phyloP scores from a whole-genome alignment of 2,797 vertebrate species.

The Lepus townsendii region DNA sequence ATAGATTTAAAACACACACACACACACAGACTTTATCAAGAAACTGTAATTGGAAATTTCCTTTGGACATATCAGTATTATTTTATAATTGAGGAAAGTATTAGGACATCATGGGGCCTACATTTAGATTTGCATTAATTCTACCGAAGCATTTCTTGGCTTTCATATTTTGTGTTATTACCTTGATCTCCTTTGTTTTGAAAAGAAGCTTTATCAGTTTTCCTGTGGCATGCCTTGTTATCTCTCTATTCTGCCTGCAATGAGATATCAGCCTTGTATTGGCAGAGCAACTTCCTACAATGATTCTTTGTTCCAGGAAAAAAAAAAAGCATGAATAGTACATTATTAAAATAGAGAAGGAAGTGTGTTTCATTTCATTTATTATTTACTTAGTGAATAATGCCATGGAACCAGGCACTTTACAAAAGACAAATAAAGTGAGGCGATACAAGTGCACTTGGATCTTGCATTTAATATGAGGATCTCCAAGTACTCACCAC shows the following conservation, averaged over 20 bases:
- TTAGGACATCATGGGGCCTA: background rate
- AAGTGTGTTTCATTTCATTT: conserved; percentile 73
- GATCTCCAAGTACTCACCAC: conserved; percentile 51
- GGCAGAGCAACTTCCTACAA: conserved; percentile 75
- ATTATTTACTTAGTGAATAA: conserved; percentile 76
- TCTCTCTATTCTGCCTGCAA: conserved; percentile 79
- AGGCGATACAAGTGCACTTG: background rate
- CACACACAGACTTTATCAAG: background rate
- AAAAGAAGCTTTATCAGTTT: conserved; percentile 78
- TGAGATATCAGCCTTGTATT: conserved; percentile 79
- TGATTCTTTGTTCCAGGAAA: conserved; percentile 80
- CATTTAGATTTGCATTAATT: conserved; percentile 54
- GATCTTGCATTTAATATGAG: conserved; percentile 20
- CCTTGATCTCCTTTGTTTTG: conserved; percentile 71
- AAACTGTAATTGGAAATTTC: conserved; percentile 64
- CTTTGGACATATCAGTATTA: conserved; percentile 34
- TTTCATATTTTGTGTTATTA: conserved; percentile 61
- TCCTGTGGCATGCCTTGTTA: conserved; percentile 73
- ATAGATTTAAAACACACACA: conserved; percentile 27
- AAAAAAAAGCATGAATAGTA: conserved; percentile 70
- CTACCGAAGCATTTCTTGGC: conserved; percentile 40
- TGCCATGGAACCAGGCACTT: conserved; percentile 66
- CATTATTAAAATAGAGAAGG: conserved; percentile 81
- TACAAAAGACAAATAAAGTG: conserved; percentile 66
- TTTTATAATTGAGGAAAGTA: conserved; percentile 26